Percentiles rank a stretch among this genome's conserved stretches.
Evolutionary conservation across 2,113 vertebrate species (phyloP).

Genomic region (Dissostichus mawsoni): DNA sequence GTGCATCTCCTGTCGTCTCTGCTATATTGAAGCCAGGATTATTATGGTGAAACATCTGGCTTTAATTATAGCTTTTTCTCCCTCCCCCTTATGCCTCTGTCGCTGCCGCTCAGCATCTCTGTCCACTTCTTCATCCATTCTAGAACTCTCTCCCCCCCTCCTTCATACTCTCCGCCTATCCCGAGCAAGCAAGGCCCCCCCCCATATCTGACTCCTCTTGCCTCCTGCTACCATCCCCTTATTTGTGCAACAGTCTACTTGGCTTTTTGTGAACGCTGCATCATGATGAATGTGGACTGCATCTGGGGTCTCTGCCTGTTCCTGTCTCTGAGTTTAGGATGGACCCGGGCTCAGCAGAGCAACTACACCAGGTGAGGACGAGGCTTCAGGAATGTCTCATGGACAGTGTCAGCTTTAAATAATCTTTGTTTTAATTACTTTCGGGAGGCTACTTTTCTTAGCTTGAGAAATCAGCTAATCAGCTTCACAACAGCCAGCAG

Average conservation of each 20-base stretch:
- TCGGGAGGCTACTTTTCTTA: background rate
- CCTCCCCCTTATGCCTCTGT: constrained; percentile 45
- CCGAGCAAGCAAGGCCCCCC: constrained; percentile 18
- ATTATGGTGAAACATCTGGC: constrained; percentile 75
- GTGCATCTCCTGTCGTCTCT: constrained; percentile 6
- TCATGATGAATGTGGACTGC: constrained; percentile 66
- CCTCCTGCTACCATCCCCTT: constrained; percentile 49
- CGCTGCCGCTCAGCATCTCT: constrained; percentile 41
- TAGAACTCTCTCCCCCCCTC: constrained; percentile 26
- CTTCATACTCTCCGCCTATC: constrained; percentile 65
- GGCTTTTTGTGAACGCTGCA: constrained; percentile 34
- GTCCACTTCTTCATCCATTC: constrained; percentile 10
- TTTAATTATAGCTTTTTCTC: constrained; percentile 68
- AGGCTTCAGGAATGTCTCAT: background rate
- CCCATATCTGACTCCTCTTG: constrained; percentile 47
- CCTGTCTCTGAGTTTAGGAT: constrained; percentile 68
- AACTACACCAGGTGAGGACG: constrained; percentile 79
- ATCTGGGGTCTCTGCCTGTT: constrained; percentile 67
- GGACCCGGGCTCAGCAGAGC: constrained; percentile 68
- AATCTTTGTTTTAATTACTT: background rate
- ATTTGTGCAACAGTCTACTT: constrained; percentile 32
- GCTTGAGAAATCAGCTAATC: background rate
- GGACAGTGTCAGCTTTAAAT: background rate
- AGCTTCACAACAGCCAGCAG: background rate
- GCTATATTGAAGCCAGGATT: constrained; percentile 32